Evolutionary conservation across 1,140 invertebrate genomes (phyloP).

Genomic region (Apis dorsata): DNA sequence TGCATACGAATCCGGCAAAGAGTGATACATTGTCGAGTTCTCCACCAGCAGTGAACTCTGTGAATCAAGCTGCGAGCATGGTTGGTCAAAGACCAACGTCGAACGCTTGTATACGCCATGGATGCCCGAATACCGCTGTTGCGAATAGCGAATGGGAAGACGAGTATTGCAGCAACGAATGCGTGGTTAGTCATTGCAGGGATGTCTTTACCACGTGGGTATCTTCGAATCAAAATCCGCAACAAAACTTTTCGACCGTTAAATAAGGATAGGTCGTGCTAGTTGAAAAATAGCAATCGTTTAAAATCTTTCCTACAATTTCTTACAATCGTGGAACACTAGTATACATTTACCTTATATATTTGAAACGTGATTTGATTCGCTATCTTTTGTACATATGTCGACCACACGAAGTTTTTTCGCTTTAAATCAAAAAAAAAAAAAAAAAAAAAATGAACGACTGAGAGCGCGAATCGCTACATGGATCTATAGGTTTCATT

Average conservation of each 20-base stretch:
- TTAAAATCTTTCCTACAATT: conserved; percentile 44
- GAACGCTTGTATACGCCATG: conserved; percentile 91
- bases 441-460: background rate
- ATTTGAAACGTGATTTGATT: conserved; percentile 59
- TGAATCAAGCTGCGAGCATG: conserved; percentile 74
- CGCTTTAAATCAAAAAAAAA: conserved; percentile 25
- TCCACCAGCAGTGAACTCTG: conserved; percentile 69
- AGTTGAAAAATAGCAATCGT: conserved; percentile 43
- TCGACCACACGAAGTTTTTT: conserved; percentile 30
- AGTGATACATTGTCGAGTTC: conserved; percentile 74
- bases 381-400: conserved; percentile 57
- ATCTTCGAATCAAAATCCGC: conserved; percentile 88
- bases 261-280: conserved; percentile 77
- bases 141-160: conserved; percentile 97
- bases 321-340: background rate
- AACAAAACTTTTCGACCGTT: conserved; percentile 83
- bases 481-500: background rate
- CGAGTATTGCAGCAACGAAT: conserved; percentile 98
- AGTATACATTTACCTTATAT: conserved; percentile 57
- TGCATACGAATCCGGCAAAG: conserved; percentile 77
- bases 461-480: background rate
- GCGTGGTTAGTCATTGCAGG: conserved; percentile 97
- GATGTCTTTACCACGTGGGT: conserved; percentile 95
- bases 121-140: conserved; percentile 94
- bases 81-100: conserved; percentile 79